These are phyloP conservation scores for Brachionus plicatilis DNA, from an alignment of 1,140 invertebrate genomes.

Conservation along the genomic window DNA sequence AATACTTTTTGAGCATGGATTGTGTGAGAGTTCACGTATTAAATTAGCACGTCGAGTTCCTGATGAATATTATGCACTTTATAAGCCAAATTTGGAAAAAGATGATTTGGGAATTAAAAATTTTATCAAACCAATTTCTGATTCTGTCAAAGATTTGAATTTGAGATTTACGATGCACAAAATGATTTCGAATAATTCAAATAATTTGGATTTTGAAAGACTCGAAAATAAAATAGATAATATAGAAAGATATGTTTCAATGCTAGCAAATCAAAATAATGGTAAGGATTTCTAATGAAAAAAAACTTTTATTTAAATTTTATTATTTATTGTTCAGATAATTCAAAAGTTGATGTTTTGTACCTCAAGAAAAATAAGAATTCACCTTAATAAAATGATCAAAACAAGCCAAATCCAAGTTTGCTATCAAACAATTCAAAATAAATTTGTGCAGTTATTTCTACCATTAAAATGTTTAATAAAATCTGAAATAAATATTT, in stretches of 20 bases:
- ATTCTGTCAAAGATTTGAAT: background rate
- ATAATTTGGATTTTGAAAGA: background rate
- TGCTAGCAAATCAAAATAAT: background rate
- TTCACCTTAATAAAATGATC: too few relatives aligned
- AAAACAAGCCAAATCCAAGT: too few relatives aligned
- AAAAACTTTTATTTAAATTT: too few relatives aligned
- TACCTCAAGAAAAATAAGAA: too few relatives aligned
- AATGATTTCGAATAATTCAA: background rate
- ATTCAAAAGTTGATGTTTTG: too few relatives aligned
- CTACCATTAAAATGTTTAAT: too few relatives aligned
- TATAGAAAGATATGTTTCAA: background rate
- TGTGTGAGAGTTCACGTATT: background rate
- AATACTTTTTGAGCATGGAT: background rate
- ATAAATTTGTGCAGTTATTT: too few relatives aligned
- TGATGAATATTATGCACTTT: background rate
- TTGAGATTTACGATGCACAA: background rate
- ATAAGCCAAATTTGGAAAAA: background rate
- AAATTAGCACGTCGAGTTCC: background rate
- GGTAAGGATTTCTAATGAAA: background rate
- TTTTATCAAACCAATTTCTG: background rate
- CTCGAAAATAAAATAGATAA: background rate
- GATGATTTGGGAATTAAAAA: background rate
- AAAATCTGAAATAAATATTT: too few relatives aligned
- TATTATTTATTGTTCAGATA: too few relatives aligned
- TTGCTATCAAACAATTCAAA: too few relatives aligned